phyloP scores from a whole-genome alignment of 2,113 vertebrate species.

The Ranitomeya variabilis region DNA sequence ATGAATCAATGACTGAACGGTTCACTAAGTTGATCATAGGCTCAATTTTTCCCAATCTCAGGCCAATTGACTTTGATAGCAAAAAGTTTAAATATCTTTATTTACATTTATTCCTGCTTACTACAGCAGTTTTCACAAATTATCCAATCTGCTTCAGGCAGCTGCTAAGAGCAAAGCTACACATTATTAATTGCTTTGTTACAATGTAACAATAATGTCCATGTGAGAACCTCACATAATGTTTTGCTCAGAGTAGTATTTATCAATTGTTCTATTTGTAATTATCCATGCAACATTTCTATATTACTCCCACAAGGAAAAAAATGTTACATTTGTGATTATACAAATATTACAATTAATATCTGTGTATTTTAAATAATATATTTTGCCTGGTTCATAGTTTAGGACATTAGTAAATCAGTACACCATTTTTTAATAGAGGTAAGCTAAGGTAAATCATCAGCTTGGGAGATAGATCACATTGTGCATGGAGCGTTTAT shows the following conservation, averaged over 20 bases:
- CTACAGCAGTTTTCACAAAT: conserved; percentile 62
- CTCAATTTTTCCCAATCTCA: conserved; percentile 57
- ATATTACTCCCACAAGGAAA: neutral
- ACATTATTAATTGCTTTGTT: conserved; percentile 61
- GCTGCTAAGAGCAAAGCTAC: conserved; percentile 55
- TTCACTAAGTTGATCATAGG: conserved; percentile 64
- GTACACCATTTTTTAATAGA: neutral
- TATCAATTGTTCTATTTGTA: neutral
- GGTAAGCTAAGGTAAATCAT: neutral
- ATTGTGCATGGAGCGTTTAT: too few species aligned
- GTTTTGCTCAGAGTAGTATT: conserved; percentile 34
- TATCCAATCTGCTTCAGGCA: conserved; percentile 59
- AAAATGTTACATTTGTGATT: neutral
- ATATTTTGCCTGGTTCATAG: neutral
- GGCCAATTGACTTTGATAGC: conserved; percentile 62
- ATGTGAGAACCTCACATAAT: conserved; percentile 48
- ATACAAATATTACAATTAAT: neutral
- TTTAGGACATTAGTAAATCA: neutral
- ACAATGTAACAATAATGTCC: conserved; percentile 55
- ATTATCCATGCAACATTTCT: neutral
- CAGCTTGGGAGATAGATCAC: too few species aligned
- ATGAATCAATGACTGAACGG: conserved; percentile 51
- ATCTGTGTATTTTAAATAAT: neutral
- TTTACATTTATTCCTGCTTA: conserved; percentile 67
- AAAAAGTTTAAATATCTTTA: conserved; percentile 65